Evolutionary conservation across 2,888 invertebrate genomes (phyloP), one percentile per base, ranked within the genome.

Genomic region (Drosophila histrio): DNA sequence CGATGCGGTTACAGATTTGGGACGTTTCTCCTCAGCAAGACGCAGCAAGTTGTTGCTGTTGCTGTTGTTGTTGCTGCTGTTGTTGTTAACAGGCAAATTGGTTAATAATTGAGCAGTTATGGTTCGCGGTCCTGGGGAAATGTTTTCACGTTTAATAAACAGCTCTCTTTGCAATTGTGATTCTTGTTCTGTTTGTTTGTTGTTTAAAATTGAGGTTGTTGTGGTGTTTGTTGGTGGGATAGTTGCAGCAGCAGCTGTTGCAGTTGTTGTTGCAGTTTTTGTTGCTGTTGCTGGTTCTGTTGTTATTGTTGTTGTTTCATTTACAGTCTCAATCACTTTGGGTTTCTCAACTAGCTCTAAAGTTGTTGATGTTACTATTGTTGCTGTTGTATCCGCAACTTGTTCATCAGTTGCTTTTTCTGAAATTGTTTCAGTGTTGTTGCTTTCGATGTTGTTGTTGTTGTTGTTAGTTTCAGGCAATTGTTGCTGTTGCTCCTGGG

Each of bases 1-100:
- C 38, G 91, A 90, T 47, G 91, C 91, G 6, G 91, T 91, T 60
- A 91, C 91, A 49, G 91, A 91, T 87, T 90, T 91, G 44, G 91
- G 91, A 64, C 88, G 89, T 64, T 90, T 87, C 76, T 81, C 88
- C 58, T 79, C 80, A n/a, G n/a, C n/a, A 22, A 58, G 39, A 11
- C 71, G 76, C 54, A 69, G 63, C 43, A 65, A 63, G 46, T 65
- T 69, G 58, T 41, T 70, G 73, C 56, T 78, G 81, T 8, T 72
- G 76, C 36, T 77, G 57, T 47, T 76, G 52, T 44, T 59, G 57
- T 65, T 68, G 64, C 61, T 58, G 44, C 44, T 70, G 17, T 43
- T 76, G 47, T 24, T 56, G 41, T 39, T 78, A 17, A 5, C 19
- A 17, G 50, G 9, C 24, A 34, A 26, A 38, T 66, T 73, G 67